Base-by-base conservation (phyloP, 2,113 vertebrate genomes). In the Urocitellus parryii region DNA sequence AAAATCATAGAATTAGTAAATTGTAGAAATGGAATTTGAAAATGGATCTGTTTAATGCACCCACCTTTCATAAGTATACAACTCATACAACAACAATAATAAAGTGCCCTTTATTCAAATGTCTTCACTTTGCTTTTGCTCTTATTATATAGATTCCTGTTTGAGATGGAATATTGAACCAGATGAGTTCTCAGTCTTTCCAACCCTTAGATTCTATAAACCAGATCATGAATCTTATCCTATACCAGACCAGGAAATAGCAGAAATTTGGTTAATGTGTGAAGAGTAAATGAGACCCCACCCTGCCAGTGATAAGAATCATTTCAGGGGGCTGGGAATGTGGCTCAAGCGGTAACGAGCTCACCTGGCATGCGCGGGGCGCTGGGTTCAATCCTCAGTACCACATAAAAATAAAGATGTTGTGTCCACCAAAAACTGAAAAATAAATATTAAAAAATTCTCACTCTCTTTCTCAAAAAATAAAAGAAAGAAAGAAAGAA, bases 161-260 rank as follows among this genome's bases (percentile, higher is more conserved):
- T 70, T 90, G 65, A 90, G 27, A 70, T 84, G 11, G 86, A 96
- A 80, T 92, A 53, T 39, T 56, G 37, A 90, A 61, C 5, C 63
- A 92, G 45, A 84, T 95, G 58, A 84, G 32, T 24, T 73, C 39
- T 92, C 90, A 34, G 16, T 82, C 22, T 82, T 91, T 88, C 32
- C 32, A 82, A 34, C 22, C 45, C 81, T 90, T 88, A 37, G 48
- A 51, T n/a, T 39, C 25, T 72, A 39, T 51, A 37, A 53, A 37
- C 18, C 42, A 87, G 79, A 92, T 83, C 3, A 79, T 56, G 63
- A 87, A 16, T 4, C 32, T 87, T 96, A 24, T 4, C 45, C 45
- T 80, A 17, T 39, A 63, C 39, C 83, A 81, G 8, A 12, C 25
- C 56, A 34, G 48, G 6, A 58, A 80, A 24, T 20, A 90, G 53